Evolutionary conservation across 2,797 vertebrate species (phyloP).

Genomic region (Aselliscus stoliczkanus): DNA sequence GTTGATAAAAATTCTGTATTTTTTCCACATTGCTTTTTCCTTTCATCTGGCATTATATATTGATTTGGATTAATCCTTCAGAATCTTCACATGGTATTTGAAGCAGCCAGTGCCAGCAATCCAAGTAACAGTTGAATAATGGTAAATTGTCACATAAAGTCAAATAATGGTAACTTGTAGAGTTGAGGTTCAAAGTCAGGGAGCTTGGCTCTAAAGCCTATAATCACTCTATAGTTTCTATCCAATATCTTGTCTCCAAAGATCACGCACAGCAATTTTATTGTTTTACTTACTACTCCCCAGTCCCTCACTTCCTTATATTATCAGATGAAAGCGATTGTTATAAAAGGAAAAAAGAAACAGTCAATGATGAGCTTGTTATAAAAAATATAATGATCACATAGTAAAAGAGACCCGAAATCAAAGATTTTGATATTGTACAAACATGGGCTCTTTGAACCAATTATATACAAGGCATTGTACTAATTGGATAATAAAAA

Average conservation of each 20-base stretch:
- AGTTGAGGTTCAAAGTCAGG: neutral
- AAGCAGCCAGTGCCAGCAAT: neutral
- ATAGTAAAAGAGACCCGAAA: neutral
- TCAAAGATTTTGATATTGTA: neutral
- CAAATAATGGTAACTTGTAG: neutral
- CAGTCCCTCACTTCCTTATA: neutral
- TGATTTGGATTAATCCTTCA: neutral
- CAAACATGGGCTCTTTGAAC: neutral
- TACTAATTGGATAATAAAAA: neutral
- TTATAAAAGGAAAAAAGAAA: neutral
- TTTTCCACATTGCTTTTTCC: neutral
- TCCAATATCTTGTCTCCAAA: neutral
- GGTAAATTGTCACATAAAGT: neutral
- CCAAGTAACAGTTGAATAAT: neutral
- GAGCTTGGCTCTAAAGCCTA: neutral
- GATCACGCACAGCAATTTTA: neutral
- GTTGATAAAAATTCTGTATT: neutral
- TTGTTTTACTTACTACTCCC: neutral
- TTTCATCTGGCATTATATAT: neutral
- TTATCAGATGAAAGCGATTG: neutral
- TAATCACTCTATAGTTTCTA: neutral
- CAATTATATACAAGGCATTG: neutral
- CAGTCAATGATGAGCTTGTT: neutral
- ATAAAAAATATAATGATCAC: neutral
- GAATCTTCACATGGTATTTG: neutral